Evolutionary conservation across 2,888 invertebrate species (phyloP).

Genomic region (Odontocolon sp.): DNA sequence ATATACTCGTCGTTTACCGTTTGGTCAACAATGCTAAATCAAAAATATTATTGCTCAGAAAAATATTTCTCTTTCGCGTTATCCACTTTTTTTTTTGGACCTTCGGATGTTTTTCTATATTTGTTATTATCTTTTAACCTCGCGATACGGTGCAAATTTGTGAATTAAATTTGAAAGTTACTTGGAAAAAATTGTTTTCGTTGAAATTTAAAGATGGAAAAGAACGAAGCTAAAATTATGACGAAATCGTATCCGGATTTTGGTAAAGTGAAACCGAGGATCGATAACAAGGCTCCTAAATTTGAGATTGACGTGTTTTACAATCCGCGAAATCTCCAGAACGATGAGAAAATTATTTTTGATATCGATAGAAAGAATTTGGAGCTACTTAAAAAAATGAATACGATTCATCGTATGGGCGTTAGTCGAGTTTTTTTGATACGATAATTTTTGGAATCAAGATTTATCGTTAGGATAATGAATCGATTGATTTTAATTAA

Average conservation of each 20-base stretch:
- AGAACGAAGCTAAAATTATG: neutral
- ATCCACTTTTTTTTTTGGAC: neutral
- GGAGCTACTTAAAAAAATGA: conserved; percentile 83
- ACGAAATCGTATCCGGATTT: conserved; percentile 27
- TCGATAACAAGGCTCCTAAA: conserved; percentile 83
- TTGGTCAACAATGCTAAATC: neutral
- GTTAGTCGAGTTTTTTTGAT: conserved; percentile 81
- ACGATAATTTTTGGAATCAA: conserved; percentile 1
- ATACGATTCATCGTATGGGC: conserved; percentile 83
- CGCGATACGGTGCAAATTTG: neutral
- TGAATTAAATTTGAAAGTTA: no score
- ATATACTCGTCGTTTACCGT: conserved; percentile 53
- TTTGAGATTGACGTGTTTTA: conserved; percentile 83
- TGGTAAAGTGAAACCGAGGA: conserved; percentile 59
- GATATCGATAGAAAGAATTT: conserved; percentile 83
- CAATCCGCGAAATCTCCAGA: conserved; percentile 78
- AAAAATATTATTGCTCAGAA: neutral
- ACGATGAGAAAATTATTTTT: conserved; percentile 79
- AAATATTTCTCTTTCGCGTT: neutral
- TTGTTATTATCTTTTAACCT: neutral
- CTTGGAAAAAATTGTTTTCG: no score
- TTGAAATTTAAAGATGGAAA: conserved; percentile 20
- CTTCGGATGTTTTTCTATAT: neutral
- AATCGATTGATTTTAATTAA: no score
- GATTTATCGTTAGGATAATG: neutral